A percentile compares a stretch with the other conserved stretches of the same genome.
Evolutionary conservation across 37 sponge, comb jelly and placozoan species (phyloP).

Genomic region (Bolinopsis microptera): DNA sequence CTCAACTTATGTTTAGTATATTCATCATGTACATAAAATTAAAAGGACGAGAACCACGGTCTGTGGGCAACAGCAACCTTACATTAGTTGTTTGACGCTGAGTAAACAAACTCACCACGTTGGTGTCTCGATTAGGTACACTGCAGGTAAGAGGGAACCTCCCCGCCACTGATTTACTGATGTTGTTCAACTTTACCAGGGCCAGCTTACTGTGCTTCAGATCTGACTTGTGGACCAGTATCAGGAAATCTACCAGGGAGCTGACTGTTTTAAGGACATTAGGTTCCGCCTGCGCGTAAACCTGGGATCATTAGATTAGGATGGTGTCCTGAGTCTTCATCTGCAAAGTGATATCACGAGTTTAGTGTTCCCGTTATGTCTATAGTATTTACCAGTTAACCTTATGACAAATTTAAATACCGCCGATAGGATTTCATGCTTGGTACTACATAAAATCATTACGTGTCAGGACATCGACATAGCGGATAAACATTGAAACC

Average conservation of each 20-base stretch:
- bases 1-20: no score
- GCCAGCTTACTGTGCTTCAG: not conserved
- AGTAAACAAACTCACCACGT: not conserved
- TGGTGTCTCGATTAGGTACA: not conserved
- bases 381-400: not conserved
- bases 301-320: not conserved
- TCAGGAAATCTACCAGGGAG: not conserved
- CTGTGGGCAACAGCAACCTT: no score
- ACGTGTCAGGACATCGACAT: no score
- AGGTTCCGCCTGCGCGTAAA: constrained; percentile 7
- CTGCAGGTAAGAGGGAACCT: constrained; percentile 25
- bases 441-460: no score
- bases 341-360: not conserved
- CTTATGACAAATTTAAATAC: not conserved
- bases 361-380: not conserved
- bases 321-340: not conserved
- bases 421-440: not conserved
- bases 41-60: no score
- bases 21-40: no score
- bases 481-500: no score
- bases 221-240: not conserved
- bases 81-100: no score
- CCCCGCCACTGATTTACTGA: not conserved
- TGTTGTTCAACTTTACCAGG: not conserved
- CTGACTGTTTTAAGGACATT: not conserved